phyloP scores from a whole-genome alignment of 2,888 invertebrate genomes.

The Brassicogethes aeneus region DNA sequence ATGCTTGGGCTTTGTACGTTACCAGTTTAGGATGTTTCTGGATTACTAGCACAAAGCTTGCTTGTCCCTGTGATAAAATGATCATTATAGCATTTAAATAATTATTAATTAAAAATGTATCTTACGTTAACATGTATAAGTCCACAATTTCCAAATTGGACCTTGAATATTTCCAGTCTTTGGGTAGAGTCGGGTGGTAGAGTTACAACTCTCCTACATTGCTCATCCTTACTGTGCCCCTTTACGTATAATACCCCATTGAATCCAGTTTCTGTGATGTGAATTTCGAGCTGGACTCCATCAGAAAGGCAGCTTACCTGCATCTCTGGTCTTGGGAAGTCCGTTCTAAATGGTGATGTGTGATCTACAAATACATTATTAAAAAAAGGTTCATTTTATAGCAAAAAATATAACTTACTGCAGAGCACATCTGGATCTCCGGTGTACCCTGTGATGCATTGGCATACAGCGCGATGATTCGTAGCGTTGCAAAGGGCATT shows the following conservation, averaged over 20 bases:
- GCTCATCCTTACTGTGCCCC: slow-evolving; percentile 88
- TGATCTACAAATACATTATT: slow-evolving; percentile 31
- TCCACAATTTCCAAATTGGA: slow-evolving; percentile 85
- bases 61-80: slow-evolving; percentile 67
- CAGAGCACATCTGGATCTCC: slow-evolving; percentile 71
- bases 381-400: background rate
- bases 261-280: slow-evolving; percentile 66
- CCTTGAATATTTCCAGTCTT: slow-evolving; percentile 57
- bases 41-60: slow-evolving; percentile 88
- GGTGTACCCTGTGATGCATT: slow-evolving; percentile 65
- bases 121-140: slow-evolving; percentile 82
- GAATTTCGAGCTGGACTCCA: slow-evolving; percentile 79
- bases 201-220: slow-evolving; percentile 74
- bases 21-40: slow-evolving; percentile 94
- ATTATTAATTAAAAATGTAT: no score
- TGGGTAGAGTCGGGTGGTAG: slow-evolving; percentile 58
- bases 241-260: slow-evolving; percentile 89
- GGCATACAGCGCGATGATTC: slow-evolving; percentile 68
- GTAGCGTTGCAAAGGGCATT: slow-evolving; percentile 71
- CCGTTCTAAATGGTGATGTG: slow-evolving; percentile 49
- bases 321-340: slow-evolving; percentile 80
- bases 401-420: slow-evolving; percentile 42
- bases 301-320: slow-evolving; percentile 84
- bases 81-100: slow-evolving; percentile 8
- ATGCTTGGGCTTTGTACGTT: slow-evolving; percentile 90